Percentiles rank a stretch among this genome's conserved stretches.
phyloP scores from a whole-genome alignment of 2,888 invertebrate species.

The Tiphia femorata region DNA sequence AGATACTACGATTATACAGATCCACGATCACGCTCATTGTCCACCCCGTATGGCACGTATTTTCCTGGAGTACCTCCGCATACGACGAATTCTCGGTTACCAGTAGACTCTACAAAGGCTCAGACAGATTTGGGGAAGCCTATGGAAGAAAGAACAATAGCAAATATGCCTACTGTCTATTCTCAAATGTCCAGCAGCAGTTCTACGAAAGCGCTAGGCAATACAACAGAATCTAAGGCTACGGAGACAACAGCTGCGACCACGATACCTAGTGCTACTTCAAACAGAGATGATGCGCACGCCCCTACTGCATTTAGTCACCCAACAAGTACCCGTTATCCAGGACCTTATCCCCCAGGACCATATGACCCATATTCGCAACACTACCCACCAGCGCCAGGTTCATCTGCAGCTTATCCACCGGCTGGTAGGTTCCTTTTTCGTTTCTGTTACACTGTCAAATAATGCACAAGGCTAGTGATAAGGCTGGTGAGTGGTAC shows the following conservation, averaged over 20 bases:
- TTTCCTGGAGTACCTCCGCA: constrained; percentile 58
- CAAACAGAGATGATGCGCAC: constrained; percentile 56
- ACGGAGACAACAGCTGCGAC: constrained; percentile 39
- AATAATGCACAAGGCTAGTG: background rate
- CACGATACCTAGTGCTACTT: constrained; percentile 31
- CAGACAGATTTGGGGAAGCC: constrained; percentile 39
- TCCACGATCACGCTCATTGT: constrained; percentile 58
- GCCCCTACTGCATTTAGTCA: constrained; percentile 64
- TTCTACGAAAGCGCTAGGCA: constrained; percentile 42
- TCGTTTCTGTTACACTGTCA: background rate
- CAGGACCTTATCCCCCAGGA: constrained; percentile 62
- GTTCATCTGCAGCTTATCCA: constrained; percentile 62
- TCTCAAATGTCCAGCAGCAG: constrained; percentile 44
- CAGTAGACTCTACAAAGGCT: constrained; percentile 40
- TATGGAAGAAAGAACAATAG: constrained; percentile 41
- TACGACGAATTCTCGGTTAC: constrained; percentile 44
- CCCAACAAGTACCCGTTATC: constrained; percentile 60
- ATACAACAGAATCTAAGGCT: constrained; percentile 37
- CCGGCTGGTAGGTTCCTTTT: constrained; percentile 55
- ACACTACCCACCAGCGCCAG: constrained; percentile 64
- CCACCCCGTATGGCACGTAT: constrained; percentile 61
- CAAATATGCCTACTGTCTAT: constrained; percentile 43
- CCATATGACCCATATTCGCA: constrained; percentile 66
- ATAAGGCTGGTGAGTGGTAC: background rate
- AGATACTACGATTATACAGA: constrained; percentile 63